phyloP scores from a whole-genome alignment of 2,113 vertebrate species.

The Pseudopodoces humilis region DNA sequence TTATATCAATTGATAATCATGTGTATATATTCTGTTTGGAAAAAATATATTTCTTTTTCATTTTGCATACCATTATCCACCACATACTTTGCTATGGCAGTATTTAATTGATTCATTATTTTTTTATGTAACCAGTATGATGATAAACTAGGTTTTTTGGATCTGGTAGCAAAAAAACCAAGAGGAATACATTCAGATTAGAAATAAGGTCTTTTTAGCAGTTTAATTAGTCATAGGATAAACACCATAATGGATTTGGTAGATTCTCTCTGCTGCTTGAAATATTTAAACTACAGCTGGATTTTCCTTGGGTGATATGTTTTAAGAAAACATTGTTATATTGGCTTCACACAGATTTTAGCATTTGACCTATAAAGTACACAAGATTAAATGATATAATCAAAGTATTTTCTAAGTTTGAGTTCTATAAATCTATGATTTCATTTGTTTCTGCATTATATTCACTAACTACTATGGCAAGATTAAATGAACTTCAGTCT shows the following conservation, averaged over 20 bases:
- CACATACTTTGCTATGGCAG: background rate
- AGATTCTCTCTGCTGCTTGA: background rate
- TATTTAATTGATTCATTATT: background rate
- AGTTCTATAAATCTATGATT: background rate
- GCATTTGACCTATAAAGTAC: background rate
- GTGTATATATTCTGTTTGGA: background rate
- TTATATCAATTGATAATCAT: background rate
- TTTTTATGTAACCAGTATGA: background rate
- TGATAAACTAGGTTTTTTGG: background rate
- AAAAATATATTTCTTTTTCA: background rate
- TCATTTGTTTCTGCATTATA: background rate
- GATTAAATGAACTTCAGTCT: background rate
- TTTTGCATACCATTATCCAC: background rate
- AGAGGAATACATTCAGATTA: background rate
- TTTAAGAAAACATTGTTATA: background rate
- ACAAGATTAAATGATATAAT: background rate
- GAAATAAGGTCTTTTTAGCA: background rate
- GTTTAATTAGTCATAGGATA: background rate
- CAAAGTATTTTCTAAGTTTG: background rate
- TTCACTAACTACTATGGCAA: background rate
- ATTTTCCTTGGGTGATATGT: background rate
- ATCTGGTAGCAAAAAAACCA: background rate
- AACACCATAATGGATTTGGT: background rate
- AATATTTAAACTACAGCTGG: background rate
- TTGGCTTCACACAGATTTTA: background rate